Conservation (phyloP, 2,113 vertebrate species). For the Micromys minutus region DNA sequence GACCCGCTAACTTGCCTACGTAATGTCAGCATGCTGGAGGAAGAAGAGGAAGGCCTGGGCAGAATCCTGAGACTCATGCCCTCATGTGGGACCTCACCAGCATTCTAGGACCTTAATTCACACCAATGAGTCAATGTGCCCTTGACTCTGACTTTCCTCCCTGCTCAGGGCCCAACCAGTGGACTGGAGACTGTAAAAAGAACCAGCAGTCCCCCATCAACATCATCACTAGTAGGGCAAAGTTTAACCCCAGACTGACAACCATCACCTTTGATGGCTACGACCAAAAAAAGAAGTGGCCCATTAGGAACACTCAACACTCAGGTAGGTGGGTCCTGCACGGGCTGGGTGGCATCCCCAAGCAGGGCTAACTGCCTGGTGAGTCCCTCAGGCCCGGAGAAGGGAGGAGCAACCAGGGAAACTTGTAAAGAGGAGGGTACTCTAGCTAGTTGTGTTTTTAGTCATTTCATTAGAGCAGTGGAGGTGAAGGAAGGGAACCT, state of each 20-base stretch:
- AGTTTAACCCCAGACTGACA: slow-evolving; percentile 76
- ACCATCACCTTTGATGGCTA: slow-evolving; percentile 88
- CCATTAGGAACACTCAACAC: slow-evolving; percentile 87
- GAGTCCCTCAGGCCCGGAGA: no score
- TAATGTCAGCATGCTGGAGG: background rate
- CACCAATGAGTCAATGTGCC: fast-evolving
- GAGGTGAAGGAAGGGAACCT: background rate
- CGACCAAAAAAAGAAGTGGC: slow-evolving; percentile 57
- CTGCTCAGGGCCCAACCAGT: slow-evolving; percentile 84
- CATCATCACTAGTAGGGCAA: slow-evolving; percentile 86
- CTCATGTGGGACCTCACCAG: background rate
- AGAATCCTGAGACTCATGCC: background rate
- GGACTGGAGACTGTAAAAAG: slow-evolving; percentile 79
- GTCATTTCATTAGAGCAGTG: background rate
- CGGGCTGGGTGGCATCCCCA: fast-evolving
- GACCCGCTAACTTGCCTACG: background rate
- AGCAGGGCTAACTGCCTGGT: background rate
- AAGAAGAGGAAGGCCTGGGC: background rate
- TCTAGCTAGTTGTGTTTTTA: background rate
- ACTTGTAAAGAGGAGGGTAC: background rate
- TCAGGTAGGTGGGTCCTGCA: slow-evolving; percentile 87
- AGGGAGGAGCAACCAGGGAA: background rate
- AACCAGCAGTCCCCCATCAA: slow-evolving; percentile 92
- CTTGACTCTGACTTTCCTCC: background rate
- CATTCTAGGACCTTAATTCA: background rate